Conservation (phyloP, 2,113 vertebrate genomes). For the Solenodon paradoxus region DNA sequence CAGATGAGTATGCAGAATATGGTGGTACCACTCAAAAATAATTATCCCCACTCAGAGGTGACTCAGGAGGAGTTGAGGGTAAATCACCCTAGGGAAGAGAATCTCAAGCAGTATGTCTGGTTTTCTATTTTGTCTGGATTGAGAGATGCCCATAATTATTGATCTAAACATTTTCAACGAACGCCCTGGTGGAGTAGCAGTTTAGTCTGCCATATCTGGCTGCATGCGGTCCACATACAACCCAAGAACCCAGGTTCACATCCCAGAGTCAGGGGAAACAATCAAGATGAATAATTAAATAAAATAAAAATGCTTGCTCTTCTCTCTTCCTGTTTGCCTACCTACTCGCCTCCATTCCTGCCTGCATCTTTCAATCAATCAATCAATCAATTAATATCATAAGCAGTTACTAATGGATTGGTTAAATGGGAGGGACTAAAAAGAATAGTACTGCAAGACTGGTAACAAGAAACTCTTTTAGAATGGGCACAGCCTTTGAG, state of each 20-base stretch:
- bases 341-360: too few relatives aligned
- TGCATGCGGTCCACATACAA: too few relatives aligned
- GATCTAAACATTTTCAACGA: neutral
- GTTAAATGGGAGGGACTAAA: neutral
- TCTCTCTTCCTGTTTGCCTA: too few relatives aligned
- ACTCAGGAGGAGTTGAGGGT: neutral
- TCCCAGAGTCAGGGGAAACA: too few relatives aligned
- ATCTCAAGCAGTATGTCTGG: neutral
- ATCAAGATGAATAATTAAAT: too few relatives aligned
- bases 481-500: neutral
- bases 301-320: too few relatives aligned
- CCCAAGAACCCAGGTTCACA: too few relatives aligned
- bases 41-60: neutral
- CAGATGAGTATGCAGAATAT: neutral
- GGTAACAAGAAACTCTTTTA: neutral
- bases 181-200: too few relatives aligned
- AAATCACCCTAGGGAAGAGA: neutral
- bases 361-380: too few relatives aligned
- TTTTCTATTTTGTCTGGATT: neutral
- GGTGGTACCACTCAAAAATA: neutral
- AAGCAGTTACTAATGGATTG: neutral
- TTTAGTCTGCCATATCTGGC: too few relatives aligned
- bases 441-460: neutral
- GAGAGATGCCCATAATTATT: neutral
- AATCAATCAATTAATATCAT: too few relatives aligned